These are phyloP conservation scores for Scaptodrosophila lebanonensis DNA, from an alignment of 1,140 invertebrate genomes.

Conservation along the genomic window DNA sequence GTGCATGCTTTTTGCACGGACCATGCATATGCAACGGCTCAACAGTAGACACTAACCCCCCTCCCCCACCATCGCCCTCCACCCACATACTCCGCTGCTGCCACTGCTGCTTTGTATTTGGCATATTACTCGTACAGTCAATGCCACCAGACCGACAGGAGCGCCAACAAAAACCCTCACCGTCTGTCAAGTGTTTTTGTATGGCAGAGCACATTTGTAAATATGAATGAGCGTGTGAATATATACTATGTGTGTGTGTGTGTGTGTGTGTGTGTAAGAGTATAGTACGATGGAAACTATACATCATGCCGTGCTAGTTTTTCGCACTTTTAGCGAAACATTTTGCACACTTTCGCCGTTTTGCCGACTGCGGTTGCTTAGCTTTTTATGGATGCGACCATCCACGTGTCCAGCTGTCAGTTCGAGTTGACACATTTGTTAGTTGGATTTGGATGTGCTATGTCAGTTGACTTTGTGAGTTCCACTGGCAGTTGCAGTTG, in stretches of 20 bases:
- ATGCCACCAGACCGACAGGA: constrained; percentile 27
- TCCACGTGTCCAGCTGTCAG: constrained; percentile 34
- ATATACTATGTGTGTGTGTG: constrained; percentile 23
- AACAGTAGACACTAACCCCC: constrained; percentile 9
- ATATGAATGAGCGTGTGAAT: not conserved
- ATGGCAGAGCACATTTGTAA: not conserved
- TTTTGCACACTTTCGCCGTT: constrained; percentile 59
- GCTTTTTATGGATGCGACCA: constrained; percentile 32
- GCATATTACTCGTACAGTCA: constrained; percentile 56
- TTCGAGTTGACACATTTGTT: constrained; percentile 1
- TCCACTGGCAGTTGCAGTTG: no score
- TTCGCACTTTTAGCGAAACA: constrained; percentile 33
- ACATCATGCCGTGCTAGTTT: constrained; percentile 36
- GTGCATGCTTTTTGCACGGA: constrained; percentile 28
- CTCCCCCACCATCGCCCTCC: no score
- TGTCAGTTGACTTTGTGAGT: no score
- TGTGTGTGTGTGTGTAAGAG: constrained; percentile 9
- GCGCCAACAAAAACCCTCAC: constrained; percentile 6
- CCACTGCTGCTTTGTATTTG: constrained; percentile 40
- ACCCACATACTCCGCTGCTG: not conserved
- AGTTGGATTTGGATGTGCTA: no score
- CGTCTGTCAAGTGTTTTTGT: constrained; percentile 28
- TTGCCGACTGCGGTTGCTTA: constrained; percentile 24
- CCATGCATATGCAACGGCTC: constrained; percentile 54
- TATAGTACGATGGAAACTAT: constrained; percentile 10